Evolutionary conservation across 2,113 vertebrate genomes (phyloP), one percentile per base, ranked within the genome.

Genomic region (Macaca nemestrina): DNA sequence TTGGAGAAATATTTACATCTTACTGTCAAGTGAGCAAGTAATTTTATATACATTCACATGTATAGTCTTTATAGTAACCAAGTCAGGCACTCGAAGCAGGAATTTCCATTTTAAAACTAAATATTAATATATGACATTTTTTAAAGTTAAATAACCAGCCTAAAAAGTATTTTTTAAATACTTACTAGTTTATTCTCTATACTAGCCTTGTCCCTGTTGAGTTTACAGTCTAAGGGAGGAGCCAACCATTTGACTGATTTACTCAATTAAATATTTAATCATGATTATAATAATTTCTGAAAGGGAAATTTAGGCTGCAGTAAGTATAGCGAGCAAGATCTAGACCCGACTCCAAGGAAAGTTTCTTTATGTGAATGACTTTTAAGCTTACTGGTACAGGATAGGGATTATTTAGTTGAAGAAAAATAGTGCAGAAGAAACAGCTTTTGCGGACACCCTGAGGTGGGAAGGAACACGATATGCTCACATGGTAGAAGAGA

Each of bases 1-100:
- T 38, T 91, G 13, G 23, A 90, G 18, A 93, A 91, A 85, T 50
- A 97, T 81, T 70, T 91, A 55, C 59, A 90, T 79, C 25, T 86
- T 88, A 75, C 40, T 93, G 17, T 68, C n/a, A 52, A 40, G 4
- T 59, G 55, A 80, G 43, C 27, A 84, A 80, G 18, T 40, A 35
- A 45, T 45, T 68, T 30, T 27, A 59, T 61, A 35, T 59, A 50
- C 8, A 43, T 18, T 43, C 52, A 32, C 20, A 86, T 30, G 45
- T 50, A 73, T 30, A 92, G 48, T 87, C 48, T 83, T 86, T 73
- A 55, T 8, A 90, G 12, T 40, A 93, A 94, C 35, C 3, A 55
- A 35, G 32, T 81, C 43, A 83, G 52, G 8, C 57, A 87, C 68
- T 87, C 68, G 79, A 75, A 87, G 90, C 8, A 81, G 38, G 4